Base-by-base conservation (phyloP, 2,113 vertebrate species). In the Solenodon paradoxus region DNA sequence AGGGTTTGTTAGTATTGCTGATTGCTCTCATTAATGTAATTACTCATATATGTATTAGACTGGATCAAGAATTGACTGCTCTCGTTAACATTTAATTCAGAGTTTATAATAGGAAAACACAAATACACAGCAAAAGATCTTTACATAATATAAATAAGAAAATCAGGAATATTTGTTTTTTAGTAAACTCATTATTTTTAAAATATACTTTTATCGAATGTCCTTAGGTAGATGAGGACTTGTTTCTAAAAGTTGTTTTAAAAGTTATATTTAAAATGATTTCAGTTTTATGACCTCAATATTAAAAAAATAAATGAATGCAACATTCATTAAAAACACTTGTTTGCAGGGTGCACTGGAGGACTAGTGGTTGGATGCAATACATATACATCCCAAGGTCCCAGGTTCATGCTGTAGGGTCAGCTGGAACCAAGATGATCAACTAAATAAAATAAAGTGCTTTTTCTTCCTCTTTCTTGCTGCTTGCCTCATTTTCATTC, bases 21-120 rank as follows among this genome's bases (percentile, higher is more conserved):
- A 91, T 91, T 68, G 49, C 28, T 94, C 42, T 88, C 30, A 83
- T 95, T 61, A 77, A 94, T 63, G 47, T 92, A 94, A 96, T 97
- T 92, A 88, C 28, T 66, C 66, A 96, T 90, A 90, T 87, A 88
- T 55, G 51, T 55, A 35, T 40, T 38, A 72, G 71, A 84, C 68
- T 83, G 16, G 10, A 91, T 81, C 12, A 59, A 80, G 30, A 85
- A 88, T 81, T 90, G 72, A 72, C 30, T 88, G 7, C 1, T 72
- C 26, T 96, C 53, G 68, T 88, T 68, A 88, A 38, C 71, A 85
- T 57, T 80, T 35, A 94, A 22, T 22, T 94, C 55, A 69, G n/a
- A 0, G 7, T 84, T 94, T 95, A 0, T 57, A 64, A 77, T 16
- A 55, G 9, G 15, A 88, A 92, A 85, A 16, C 2, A 15, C 57